Conservation (phyloP, 1,140 invertebrate genomes). For the Zelostemma sp. region DNA sequence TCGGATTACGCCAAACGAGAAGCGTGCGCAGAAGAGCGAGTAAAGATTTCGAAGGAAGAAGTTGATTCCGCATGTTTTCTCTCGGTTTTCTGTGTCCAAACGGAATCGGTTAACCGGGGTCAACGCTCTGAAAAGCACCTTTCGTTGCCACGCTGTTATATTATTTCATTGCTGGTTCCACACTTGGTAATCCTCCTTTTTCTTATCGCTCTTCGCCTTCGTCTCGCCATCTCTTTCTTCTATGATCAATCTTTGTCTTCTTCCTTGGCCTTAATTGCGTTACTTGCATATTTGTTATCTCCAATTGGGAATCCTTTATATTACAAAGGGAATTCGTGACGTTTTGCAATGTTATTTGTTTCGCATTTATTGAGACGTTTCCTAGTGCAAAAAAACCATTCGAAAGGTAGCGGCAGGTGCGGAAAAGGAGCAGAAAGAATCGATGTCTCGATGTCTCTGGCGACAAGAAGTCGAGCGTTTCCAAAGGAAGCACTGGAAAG, state of each 20-base stretch:
- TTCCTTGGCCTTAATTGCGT: conserved; percentile 28
- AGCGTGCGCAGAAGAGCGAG: not conserved
- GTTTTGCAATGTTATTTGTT: no score
- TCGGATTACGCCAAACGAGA: not conserved
- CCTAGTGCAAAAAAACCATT: no score
- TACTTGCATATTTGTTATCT: conserved; percentile 9
- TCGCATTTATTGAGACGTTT: no score
- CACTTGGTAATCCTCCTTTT: conserved; percentile 13
- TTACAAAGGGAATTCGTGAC: no score
- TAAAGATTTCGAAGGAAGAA: not conserved
- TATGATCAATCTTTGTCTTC: conserved; percentile 31
- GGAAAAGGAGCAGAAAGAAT: no score
- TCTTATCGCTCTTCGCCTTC: conserved; percentile 11
- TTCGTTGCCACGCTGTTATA: conserved; percentile 47
- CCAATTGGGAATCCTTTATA: not conserved
- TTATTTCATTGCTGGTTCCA: conserved; percentile 51
- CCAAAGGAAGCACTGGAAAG: conserved; percentile 25
- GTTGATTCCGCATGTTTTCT: not conserved
- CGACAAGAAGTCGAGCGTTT: not conserved
- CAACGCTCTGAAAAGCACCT: conserved; percentile 66
- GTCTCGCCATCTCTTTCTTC: conserved; percentile 32
- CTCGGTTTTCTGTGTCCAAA: conserved; percentile 32
- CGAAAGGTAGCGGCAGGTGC: no score
- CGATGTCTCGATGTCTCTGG: no score
- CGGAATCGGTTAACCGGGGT: conserved; percentile 56